A percentile compares a stretch with the other conserved stretches of the same genome.
These are phyloP conservation scores for Tapirus terrestris DNA, from an alignment of 2,113 vertebrate species.

Conservation along the genomic window DNA sequence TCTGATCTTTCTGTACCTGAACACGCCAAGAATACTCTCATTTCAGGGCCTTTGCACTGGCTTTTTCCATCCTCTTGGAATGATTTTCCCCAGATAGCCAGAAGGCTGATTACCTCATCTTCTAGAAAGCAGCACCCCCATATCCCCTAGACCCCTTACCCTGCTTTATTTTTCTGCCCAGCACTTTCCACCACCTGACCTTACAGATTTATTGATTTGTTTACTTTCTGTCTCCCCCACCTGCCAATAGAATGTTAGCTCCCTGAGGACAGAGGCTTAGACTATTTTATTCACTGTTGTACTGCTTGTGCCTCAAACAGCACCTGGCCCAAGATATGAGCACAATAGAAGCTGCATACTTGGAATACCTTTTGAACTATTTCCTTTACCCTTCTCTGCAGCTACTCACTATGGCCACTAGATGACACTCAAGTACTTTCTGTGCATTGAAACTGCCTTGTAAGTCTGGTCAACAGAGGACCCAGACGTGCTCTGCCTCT, in stretches of 20 bases:
- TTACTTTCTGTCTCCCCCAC: background rate
- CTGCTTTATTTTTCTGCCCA: background rate
- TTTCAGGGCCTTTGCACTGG: background rate
- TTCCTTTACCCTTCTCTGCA: background rate
- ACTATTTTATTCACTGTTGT: background rate
- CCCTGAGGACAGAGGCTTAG: background rate
- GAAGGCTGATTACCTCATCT: background rate
- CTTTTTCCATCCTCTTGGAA: background rate
- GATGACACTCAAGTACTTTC: constrained; percentile 47
- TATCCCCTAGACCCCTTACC: too few species aligned
- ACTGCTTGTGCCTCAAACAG: background rate
- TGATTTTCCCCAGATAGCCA: background rate
- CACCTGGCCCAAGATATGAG: background rate
- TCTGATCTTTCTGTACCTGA: background rate
- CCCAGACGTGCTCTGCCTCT: rapidly evolving
- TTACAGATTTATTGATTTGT: background rate
- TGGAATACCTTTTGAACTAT: background rate
- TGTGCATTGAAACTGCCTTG: background rate
- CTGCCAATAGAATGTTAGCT: background rate
- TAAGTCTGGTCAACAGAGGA: background rate
- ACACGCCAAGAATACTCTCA: background rate
- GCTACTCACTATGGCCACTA: background rate
- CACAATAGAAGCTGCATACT: background rate
- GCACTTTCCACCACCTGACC: background rate
- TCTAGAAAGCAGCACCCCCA: rapidly evolving